Base-by-base conservation (phyloP, 2,888 invertebrate genomes). In the Perizoma affinitatum region DNA sequence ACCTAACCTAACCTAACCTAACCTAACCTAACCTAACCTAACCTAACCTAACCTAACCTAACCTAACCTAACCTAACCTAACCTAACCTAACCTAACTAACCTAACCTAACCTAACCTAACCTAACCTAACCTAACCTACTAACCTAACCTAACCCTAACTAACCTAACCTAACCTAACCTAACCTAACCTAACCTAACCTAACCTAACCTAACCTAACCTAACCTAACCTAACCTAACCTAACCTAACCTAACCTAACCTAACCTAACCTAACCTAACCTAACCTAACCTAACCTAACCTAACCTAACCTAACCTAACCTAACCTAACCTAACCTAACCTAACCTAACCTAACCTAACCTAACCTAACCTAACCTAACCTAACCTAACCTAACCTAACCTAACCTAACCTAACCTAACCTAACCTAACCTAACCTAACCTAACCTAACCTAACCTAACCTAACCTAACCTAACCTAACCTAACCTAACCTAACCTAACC, bases 391-490 rank as follows among this genome's bases (percentile, higher is more conserved):
- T 45, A 45, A 45, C 45, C 45, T 45, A 45, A 45, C 45, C 45
- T 45, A 45, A 45, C 45, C 45, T 45, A 45, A 45, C 45, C 45
- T 45, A 45, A 45, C 45, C 45, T 45, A 45, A 45, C 45, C 45
- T 45, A 45, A 45, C 45, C 45, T 45, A 45, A 45, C 45, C 43
- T 43, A 43, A 43, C 43, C 10, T 10, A 43, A 41, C 69, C 43
- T 43, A 43, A 43, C 43, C 43, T 43, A 43, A 45, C 45, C 45
- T 45, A 45, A 45, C 45, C 45, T 45, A 45, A 45, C 45, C 45
- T 45, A 45, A 45, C 45, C 45, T 45, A 45, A 45, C 45, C 45
- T 45, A 45, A 45, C 45, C 45, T 45, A 45, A 45, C 45, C 45
- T 45, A 45, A 45, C 45, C 45, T 45, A 45, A 45, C 45, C 45